Conservation (phyloP, 2,797 vertebrate genomes). For the Necrosyrtes monachus region DNA sequence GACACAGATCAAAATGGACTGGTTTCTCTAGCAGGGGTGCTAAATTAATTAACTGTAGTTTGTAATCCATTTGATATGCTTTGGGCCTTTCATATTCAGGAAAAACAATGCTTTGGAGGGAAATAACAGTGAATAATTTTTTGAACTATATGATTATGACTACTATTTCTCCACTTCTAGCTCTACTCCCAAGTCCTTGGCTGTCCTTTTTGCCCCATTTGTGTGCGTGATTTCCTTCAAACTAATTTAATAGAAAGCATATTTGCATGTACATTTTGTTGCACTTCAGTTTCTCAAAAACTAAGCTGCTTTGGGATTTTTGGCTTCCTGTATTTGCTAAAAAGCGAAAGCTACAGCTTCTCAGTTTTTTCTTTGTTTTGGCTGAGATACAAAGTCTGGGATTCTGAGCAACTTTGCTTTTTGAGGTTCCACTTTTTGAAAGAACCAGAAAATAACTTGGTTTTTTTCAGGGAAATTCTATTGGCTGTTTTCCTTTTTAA, state of each 20-base stretch:
- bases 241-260: neutral
- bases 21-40: neutral
- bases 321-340: neutral
- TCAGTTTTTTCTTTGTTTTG: slow-evolving; percentile 1
- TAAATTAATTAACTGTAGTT: slow-evolving; percentile 2
- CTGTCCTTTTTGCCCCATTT: neutral
- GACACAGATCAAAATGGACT: neutral
- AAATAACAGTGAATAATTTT: neutral
- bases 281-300: neutral
- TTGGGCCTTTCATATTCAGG: neutral
- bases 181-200: neutral
- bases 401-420: neutral
- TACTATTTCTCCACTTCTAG: neutral
- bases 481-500: neutral
- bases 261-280: neutral
- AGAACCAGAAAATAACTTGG: neutral
- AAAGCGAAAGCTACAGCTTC: neutral
- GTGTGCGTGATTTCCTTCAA: neutral
- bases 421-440: neutral
- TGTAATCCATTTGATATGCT: neutral
- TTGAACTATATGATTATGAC: neutral
- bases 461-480: neutral
- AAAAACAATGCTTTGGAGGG: neutral
- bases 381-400: neutral
- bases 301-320: neutral